Base-by-base conservation (phyloP, 1,140 invertebrate species). In the Paraescarpia echinospica region DNA sequence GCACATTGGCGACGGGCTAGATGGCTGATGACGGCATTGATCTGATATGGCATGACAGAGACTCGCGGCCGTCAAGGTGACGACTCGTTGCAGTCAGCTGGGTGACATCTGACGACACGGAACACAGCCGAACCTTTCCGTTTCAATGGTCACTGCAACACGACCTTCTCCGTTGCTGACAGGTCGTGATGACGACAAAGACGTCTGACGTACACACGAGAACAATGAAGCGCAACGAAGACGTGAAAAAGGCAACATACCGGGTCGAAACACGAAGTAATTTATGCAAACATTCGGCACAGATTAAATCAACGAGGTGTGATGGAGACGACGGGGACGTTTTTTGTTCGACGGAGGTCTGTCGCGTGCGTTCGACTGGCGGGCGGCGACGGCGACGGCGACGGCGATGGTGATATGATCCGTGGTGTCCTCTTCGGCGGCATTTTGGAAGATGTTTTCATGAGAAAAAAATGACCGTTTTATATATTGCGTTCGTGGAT, bases 241-340 rank as follows among this genome's bases (percentile, higher is more conserved):
- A 34, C 33, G 35, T 33, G 33, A 34, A 90, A 35, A 35, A 35
- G 6, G 33, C 89, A 90, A 90, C 89, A 90, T 90, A 31, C 35
- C 89, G 2, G 89, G n/a, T 34, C 9, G 18, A 90, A 90, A 90
- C 2, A 33, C 35, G 18, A 90, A 4, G 35, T 34, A 90, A 90
- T 34, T 90, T 90, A 90, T 34, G 89, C 59, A 77, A 90, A 90
- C 27, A 90, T 90, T 90, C 89, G 89, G 89, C 5, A 31, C 89
- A 34, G 89, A 90, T 34, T 35, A 90, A 90, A 90, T 90, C 89
- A 90, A 31, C 5, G 89, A 34, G 33, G 33, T 34, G 35, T 90
- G 35, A 34, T 22, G n/a, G 12, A 90, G 89, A 90, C 27, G 14
- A 33, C 14, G 89, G 2, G 89, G 41, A 48, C 41, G 41, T 48